Base-by-base conservation (phyloP, 2,113 vertebrate species). In the Halichoeres trimaculatus region DNA sequence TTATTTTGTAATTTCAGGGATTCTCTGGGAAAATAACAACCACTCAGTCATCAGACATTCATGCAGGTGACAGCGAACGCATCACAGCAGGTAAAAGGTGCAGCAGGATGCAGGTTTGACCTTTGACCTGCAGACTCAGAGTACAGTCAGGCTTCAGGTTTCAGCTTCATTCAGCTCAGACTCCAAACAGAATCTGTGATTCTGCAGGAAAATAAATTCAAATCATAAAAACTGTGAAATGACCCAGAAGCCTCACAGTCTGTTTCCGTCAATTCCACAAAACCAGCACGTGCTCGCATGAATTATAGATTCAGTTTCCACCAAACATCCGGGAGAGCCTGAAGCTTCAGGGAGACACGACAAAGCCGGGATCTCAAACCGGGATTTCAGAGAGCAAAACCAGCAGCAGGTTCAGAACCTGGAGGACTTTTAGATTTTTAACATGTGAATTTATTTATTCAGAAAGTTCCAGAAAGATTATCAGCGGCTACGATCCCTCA, bases 291-390 rank as follows among this genome's bases (percentile, higher is more conserved):
- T 23, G 57, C 14, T 3, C 20, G 5, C 26, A 17, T 20, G 24
- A 34, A 62, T 62, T 34, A 48, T 34, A 26, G 24, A 24, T 60
- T 60, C 2, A 40, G 38, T 58, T 59, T 41, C 38, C n/a, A 38
- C 11, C 40, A 22, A 58, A 40, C 36, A 23, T 40, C 1, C 35
- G 22, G 55, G 22, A 1, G 36, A 40, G 22, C 16, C 57, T 41
- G 36, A 43, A 30, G 30, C 30, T 30, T 30, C 30, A 30, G 3
- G 14, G 40, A 41, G 40, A 41, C 10, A 41, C 40, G 13, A 41
- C 12, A 60, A 58, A 14, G 4, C 43, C 14, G 43, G 17, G 17
- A 45, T 45, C 43, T 17, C 14, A 45, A 45, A 45, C 17, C 43
- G 17, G 16, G 14, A 19, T 45, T 45, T 45, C 14, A 19, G 17